Conservation (phyloP, 2,113 vertebrate species). For the Eleginops maclovinus region DNA sequence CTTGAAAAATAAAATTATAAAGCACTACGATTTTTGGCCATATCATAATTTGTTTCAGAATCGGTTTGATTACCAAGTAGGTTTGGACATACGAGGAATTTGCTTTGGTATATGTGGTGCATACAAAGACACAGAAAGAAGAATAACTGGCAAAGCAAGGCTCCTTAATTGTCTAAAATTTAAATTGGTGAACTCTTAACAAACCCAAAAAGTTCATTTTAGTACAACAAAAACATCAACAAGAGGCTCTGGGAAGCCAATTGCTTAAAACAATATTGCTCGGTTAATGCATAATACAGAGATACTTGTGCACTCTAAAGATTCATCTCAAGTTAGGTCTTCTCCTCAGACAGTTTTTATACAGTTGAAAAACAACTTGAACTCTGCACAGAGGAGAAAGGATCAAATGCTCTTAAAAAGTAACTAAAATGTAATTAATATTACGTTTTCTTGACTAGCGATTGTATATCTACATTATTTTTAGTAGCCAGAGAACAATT, state of each 20-base stretch:
- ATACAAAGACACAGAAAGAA: too few species aligned
- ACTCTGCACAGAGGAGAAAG: slow-evolving; percentile 2
- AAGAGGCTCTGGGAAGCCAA: background rate
- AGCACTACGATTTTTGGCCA: too few species aligned
- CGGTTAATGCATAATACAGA: background rate
- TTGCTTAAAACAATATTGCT: background rate
- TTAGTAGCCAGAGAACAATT: background rate
- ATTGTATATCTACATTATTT: background rate
- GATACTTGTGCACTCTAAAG: background rate
- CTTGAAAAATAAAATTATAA: too few species aligned
- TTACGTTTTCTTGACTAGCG: background rate
- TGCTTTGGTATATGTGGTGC: too few species aligned
- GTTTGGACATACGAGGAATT: too few species aligned
- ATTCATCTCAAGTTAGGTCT: background rate
- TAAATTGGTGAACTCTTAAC: background rate
- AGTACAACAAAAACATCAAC: background rate
- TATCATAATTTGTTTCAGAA: too few species aligned
- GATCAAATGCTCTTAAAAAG: background rate
- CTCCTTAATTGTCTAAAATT: background rate
- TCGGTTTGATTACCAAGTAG: too few species aligned
- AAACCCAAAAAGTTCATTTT: background rate
- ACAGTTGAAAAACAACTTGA: slow-evolving; percentile 14
- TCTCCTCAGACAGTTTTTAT: slow-evolving; percentile 4
- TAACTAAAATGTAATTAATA: background rate
- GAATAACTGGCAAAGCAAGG: too few species aligned